phyloP scores from a whole-genome alignment of 2,113 vertebrate species.

The Alosa alosa region DNA sequence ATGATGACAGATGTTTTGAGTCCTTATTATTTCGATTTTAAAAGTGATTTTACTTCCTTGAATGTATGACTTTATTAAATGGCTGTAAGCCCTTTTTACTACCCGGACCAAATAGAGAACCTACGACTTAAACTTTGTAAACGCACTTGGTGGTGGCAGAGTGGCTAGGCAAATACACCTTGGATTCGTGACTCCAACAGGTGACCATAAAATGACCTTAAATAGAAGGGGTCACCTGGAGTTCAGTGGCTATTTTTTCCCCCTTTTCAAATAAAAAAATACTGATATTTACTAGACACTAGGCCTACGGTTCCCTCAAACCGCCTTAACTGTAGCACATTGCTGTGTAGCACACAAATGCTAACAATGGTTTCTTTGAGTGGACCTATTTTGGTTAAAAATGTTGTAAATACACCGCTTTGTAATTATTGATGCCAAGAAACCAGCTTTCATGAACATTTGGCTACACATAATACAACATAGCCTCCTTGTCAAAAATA shows the following conservation, averaged over 20 bases:
- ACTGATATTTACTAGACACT: too few relatives aligned
- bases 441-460: too few relatives aligned
- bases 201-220: constrained; percentile 39
- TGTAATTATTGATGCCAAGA: too few relatives aligned
- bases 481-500: too few relatives aligned
- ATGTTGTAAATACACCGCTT: too few relatives aligned
- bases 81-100: background rate
- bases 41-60: background rate
- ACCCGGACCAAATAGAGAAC: background rate
- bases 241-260: constrained; percentile 23
- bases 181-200: constrained; percentile 22
- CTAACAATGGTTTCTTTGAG: too few relatives aligned
- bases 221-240: constrained; percentile 27
- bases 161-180: background rate
- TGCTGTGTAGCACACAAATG: too few relatives aligned
- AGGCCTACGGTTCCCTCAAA: too few relatives aligned
- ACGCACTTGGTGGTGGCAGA: constrained; percentile 5
- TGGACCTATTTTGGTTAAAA: too few relatives aligned
- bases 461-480: too few relatives aligned
- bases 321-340: too few relatives aligned
- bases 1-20: background rate
- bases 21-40: background rate
- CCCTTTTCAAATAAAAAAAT: too few relatives aligned
- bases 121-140: background rate
- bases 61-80: background rate